These are phyloP conservation scores for Pantelozetes paolii DNA, from an alignment of 2,888 invertebrate genomes.

Conservation along the genomic window DNA sequence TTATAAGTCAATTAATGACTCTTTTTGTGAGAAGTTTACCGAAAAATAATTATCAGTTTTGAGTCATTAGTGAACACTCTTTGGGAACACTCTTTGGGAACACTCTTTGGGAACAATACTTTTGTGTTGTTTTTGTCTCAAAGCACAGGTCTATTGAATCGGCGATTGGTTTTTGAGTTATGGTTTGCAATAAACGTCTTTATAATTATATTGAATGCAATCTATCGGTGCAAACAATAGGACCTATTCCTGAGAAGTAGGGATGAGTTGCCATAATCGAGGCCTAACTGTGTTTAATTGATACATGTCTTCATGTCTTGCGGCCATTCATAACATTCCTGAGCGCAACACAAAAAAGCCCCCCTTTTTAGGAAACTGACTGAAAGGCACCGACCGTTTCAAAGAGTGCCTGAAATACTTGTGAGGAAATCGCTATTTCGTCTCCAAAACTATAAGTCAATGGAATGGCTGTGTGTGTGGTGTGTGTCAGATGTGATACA, in stretches of 20 bases:
- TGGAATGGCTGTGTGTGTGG: slow-evolving; percentile 30
- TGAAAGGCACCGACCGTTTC: slow-evolving; percentile 22
- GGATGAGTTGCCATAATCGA: slow-evolving; percentile 24
- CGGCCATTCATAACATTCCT: slow-evolving; percentile 18
- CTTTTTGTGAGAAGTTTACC: not conserved
- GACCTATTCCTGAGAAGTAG: slow-evolving; percentile 1
- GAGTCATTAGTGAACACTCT: not conserved
- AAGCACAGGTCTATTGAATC: not conserved
- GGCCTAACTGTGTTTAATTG: slow-evolving; percentile 24
- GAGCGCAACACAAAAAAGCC: not conserved
- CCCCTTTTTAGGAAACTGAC: slow-evolving; percentile 15
- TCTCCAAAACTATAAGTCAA: slow-evolving; percentile 23
- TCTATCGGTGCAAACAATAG: not conserved
- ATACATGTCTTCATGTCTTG: slow-evolving; percentile 26
- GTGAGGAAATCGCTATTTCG: slow-evolving; percentile 2
- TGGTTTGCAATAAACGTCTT: slow-evolving; percentile 21
- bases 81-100: not conserved
- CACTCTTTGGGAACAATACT: not conserved
- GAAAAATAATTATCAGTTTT: slow-evolving; percentile 20
- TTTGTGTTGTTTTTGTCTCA: not conserved
- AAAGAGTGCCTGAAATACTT: not conserved
- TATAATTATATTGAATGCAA: slow-evolving; percentile 26
- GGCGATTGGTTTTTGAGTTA: slow-evolving; percentile 11
- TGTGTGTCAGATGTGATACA: slow-evolving; percentile 26
- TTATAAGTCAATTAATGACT: not conserved